Base-by-base conservation (phyloP, 2,113 vertebrate species). In the Geococcyx californianus region DNA sequence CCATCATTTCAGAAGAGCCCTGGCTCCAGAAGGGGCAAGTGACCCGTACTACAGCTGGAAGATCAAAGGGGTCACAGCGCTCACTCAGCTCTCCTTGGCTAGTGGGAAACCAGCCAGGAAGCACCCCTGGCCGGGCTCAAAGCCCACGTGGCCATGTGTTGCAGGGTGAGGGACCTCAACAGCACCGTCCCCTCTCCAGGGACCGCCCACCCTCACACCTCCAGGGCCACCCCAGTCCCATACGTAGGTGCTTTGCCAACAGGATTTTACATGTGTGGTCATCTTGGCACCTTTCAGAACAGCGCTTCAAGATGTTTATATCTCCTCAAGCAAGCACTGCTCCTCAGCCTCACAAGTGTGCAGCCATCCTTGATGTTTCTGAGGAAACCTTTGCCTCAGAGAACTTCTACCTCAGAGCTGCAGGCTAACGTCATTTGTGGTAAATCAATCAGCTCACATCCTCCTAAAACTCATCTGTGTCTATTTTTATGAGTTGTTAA, bases 121-220 rank as follows among this genome's bases (percentile, higher is more conserved):
- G 26, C 54, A 31, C 31, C 9, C 16, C 56, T 8, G 3, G 11
- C 17, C 6, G 51, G 58, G 58, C 45, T 72, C 7, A 6, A 15
- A 64, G 52, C 33, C 55, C 6, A 0, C 12, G 24, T 1, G 1
- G 26, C 33, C 7, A 0, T 2, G 0, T 6, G 11, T 5, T 29
- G 59, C 20, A 11, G 60, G n/a, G 29, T 21, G 38, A 79, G 8
- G 31, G 45, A 24, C 52, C 40, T 29, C 29, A 1, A 42, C 73
- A 47, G 55, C 59, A 44, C 11, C 6, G 0, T 55, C 19, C 26
- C 18, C 33, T 8, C 11, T 33, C 28, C 31, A 17, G 70, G 52
- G 21, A 33, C 34, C 49, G 79, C 40, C 52, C 28, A 4, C 18
- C 21, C 59, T 3, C 3, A 1, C 26, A 86, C 16, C 44, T 45